phyloP scores from a whole-genome alignment of 2,113 vertebrate genomes.

The Aspiorhynchus laticeps region DNA sequence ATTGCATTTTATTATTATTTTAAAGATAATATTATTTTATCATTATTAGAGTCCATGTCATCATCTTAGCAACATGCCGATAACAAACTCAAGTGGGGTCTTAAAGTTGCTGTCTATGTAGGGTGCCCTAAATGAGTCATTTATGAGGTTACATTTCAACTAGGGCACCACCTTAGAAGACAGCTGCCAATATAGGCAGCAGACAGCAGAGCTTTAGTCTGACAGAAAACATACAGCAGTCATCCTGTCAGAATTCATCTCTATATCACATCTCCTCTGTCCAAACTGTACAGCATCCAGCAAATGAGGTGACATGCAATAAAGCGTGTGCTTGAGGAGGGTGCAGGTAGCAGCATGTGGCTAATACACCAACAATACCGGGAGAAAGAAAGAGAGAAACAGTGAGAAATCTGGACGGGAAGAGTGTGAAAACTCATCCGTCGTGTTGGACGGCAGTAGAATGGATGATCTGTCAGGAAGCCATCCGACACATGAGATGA shows the following conservation, averaged over 20 bases:
- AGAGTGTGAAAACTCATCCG: conserved; percentile 52
- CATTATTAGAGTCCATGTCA: not conserved
- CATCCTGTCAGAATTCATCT: not conserved
- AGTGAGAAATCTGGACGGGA: conserved; percentile 37
- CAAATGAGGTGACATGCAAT: conserved; percentile 33
- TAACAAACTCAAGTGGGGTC: not conserved
- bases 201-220: not conserved
- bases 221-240: not conserved
- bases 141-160: not conserved
- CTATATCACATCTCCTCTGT: conserved; percentile 21
- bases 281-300: conserved; percentile 1
- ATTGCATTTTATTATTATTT: not conserved
- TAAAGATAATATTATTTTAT: too few relatives aligned
- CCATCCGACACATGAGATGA: conserved; percentile 55
- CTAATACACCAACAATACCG: conserved; percentile 28
- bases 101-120: not conserved
- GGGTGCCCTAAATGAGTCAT: not conserved
- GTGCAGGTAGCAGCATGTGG: conserved; percentile 40
- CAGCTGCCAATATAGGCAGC: not conserved
- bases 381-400: conserved; percentile 44
- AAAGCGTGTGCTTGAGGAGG: not conserved
- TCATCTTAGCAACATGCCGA: not conserved
- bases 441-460: conserved; percentile 50
- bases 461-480: conserved; percentile 59
- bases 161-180: not conserved